These are phyloP conservation scores for Caenorhabditis inopinata DNA, from an alignment of 1,140 invertebrate genomes.

Conservation along the genomic window DNA sequence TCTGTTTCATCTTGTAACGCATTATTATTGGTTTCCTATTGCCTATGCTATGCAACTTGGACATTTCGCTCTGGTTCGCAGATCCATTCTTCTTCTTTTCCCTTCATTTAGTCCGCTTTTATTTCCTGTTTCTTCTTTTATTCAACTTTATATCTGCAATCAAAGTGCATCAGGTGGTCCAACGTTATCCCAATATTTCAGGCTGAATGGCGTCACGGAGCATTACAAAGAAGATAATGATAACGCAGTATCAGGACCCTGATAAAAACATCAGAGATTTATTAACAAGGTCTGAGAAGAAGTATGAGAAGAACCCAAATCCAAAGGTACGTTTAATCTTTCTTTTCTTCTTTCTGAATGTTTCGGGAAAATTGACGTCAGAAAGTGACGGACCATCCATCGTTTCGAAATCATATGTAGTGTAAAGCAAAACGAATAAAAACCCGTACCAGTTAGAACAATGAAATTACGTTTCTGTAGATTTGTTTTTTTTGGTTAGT, in stretches of 20 bases:
- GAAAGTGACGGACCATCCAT: too few relatives aligned
- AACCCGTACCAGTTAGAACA: too few relatives aligned
- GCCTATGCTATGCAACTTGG: neutral
- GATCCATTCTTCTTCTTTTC: neutral
- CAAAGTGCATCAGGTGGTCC: neutral
- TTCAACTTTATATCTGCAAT: neutral
- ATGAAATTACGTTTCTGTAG: too few relatives aligned
- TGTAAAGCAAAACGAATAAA: too few relatives aligned
- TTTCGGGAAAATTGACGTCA: too few relatives aligned
- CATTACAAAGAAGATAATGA: neutral
- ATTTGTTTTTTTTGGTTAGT: too few relatives aligned
- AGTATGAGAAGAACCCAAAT: conserved; percentile 19
- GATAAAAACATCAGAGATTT: neutral
- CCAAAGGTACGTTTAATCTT: neutral
- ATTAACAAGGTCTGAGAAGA: neutral
- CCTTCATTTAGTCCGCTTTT: neutral
- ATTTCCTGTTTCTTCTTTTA: neutral
- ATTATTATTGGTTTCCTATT: conserved; percentile 27
- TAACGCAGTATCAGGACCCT: neutral
- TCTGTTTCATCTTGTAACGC: conserved; percentile 1
- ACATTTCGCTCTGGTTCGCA: neutral
- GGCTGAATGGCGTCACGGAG: neutral
- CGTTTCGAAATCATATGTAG: too few relatives aligned
- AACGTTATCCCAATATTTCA: neutral
- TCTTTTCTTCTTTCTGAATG: too few relatives aligned